Evolutionary conservation across 2,888 invertebrate genomes (phyloP), one percentile per base, ranked within the genome.

Genomic region (Rhorus exstirpatorius): DNA sequence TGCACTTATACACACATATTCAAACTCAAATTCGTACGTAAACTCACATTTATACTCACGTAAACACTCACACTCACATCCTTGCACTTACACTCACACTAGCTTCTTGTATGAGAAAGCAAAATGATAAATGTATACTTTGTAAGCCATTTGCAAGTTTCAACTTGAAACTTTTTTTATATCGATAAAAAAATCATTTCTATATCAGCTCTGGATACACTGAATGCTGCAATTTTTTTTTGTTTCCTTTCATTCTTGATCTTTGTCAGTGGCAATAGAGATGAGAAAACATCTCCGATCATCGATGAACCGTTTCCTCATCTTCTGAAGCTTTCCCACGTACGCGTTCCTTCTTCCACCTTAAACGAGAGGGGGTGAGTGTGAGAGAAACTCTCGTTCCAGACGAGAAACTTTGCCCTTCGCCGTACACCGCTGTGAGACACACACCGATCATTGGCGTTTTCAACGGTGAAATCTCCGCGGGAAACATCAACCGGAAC

Each of bases 301-400:
- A 61, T 68, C 77, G 72, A 72, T 58, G 26, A 41, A 67, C 46
- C 67, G 68, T 72, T 77, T 81, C 53, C 72, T 65, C 55, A 24
- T 75, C 31, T 77, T 74, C 44, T 19, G 31, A 68, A 55, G 72
- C 61, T 78, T 81, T 78, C 78, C 77, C 81, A 81, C 78, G 81
- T 78, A 81, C 81, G 81, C 61, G 78, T 51, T 74, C 46, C 31
- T 49, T 70, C 55, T 72, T 81, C 38, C 31, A 31, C 35, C 14
- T 19, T 46, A n/a, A 38, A 38, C 26, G 31, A 53, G 19, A 35
- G 35, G 51, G 49, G 51, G 38, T 35, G 31, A 46, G 46, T 6
- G 24, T 24, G 46, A 44, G 46, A 21, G 38, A 38, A 51, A 68
- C n/a, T 76, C 51, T 61, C 67, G 72, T 72, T 72, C 72, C 72